Base-by-base conservation (phyloP, 2,797 vertebrate genomes). In the Acrossocheilus wenchowensis region DNA sequence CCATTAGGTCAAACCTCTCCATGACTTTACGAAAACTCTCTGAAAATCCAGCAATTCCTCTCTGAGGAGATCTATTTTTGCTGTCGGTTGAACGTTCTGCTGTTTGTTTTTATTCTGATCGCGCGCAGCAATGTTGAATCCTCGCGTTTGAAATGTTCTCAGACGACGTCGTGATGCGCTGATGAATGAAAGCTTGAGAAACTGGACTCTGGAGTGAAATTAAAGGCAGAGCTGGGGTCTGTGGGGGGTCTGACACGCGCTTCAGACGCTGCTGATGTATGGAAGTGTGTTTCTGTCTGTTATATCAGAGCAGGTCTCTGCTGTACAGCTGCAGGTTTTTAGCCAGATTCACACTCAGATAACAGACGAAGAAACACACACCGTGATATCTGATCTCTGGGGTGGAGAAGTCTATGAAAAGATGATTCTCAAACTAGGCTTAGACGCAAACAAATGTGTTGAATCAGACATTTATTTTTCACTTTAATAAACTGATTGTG, bases 301-400 rank as follows among this genome's bases (percentile, higher is more conserved):
- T 19, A 6, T n/a, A 23, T 60, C 21, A 26, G n/a, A 54, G n/a
- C 11, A 12, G 23, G 12, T 77, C n/a, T n/a, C 10, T 62, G 0
- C n/a, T 14, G n/a, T 64, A 26, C 60, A 30, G n/a, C 0, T 57
- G 54, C 9, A 3, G 54, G 26, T 1, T 34, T 74, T 50, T 9
- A 43, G 39, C 39, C 72, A 30, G 26, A 48, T 36, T 1, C 74
- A 54, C 48, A 4, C 48, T 36, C 73, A 6, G 12, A 50, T 48
- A 57, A 78, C 6, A 41, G 19, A 23, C 7, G 77, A 78, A 78
- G 11, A 60, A 41, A 78, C 39, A 19, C 54, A 3, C 39, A 7
- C 11, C 34, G 4, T 64, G 57, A 64, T 48, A 30, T 64, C 17
- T 80, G 57, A 80, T 80, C n/a, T 80, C 39, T 64, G 60, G 39